A percentile compares a stretch with the other conserved stretches of the same genome.
phyloP scores from a whole-genome alignment of 2,797 vertebrate species.

The Chrysocyon brachyurus region DNA sequence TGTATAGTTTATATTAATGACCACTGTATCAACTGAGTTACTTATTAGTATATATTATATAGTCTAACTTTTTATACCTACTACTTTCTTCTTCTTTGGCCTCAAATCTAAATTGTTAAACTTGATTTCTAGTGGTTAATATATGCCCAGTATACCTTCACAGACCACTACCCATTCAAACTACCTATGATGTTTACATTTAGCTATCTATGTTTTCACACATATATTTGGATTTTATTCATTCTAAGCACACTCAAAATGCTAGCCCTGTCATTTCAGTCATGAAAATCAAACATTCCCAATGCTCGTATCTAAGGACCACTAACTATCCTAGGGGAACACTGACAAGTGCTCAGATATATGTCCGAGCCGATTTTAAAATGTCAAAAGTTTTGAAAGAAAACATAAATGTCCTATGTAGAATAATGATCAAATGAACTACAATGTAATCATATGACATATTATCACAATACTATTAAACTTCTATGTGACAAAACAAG shows the following conservation, averaged over 20 bases:
- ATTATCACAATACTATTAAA: background rate
- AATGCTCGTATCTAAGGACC: background rate
- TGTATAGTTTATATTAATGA: background rate
- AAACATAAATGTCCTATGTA: background rate
- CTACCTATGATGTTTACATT: background rate
- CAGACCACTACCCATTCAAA: background rate
- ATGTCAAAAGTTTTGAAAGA: background rate
- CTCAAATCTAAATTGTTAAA: background rate
- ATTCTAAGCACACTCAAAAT: background rate
- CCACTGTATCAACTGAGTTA: background rate
- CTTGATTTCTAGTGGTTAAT: background rate
- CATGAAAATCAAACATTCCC: background rate
- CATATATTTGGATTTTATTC: background rate
- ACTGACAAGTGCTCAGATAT: background rate
- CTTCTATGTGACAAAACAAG: background rate
- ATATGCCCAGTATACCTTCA: background rate
- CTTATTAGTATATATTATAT: background rate
- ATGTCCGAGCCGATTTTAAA: background rate
- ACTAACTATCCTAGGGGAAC: background rate
- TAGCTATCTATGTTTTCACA: background rate
- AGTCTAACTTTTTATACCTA: background rate
- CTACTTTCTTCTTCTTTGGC: background rate
- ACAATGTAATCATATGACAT: background rate
- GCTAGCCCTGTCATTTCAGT: background rate
- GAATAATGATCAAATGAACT: background rate